Base-by-base conservation (phyloP, 2,797 vertebrate genomes). In the Basileuterus tristriatus region DNA sequence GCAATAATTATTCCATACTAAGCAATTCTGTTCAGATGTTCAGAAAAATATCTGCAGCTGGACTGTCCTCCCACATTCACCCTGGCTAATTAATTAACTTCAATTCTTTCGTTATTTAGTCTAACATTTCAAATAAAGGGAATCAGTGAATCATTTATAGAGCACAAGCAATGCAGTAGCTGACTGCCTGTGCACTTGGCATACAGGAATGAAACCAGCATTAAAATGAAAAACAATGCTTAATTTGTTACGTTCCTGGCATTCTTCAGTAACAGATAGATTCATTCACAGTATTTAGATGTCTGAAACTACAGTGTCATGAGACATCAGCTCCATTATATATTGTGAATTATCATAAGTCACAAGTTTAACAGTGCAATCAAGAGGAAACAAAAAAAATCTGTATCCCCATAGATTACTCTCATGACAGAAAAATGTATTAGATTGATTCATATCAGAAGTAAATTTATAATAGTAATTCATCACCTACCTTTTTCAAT, bases 181-280 rank as follows among this genome's bases (percentile, higher is more conserved):
- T 88, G 20, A 67, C 56, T 78, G 21, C 4, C 60, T 59, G n/a
- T 62, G 56, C 52, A 67, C 30, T 95, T 83, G 69, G 12, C 65
- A 32, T 22, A 36, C 22, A 88, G 67, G 77, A 88, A 80, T 63
- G 82, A 91, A 94, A 47, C 11, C 69, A 70, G 55, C 59, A 89
- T 76, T 91, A 92, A 84, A 94, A 83, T 50, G 44, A 76, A 90
- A 90, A 92, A 95, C 87, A 96, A 86, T 90, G 84, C 39, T 22
- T 53, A 47, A 77, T 84, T 96, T 94, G 64, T 85, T 87, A 56
- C 47, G 65, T 93, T 92, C 53, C 59, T 80, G 71, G 26, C 63
- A 76, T 94, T 96, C 79, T 84, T 92, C 74, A 76, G 36, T 47
- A 95, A 96, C 89, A 96, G 93, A 93, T 56, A 90, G 44, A 86